phyloP scores from a whole-genome alignment of 2,888 invertebrate species.

The Drosophila lutescens region DNA sequence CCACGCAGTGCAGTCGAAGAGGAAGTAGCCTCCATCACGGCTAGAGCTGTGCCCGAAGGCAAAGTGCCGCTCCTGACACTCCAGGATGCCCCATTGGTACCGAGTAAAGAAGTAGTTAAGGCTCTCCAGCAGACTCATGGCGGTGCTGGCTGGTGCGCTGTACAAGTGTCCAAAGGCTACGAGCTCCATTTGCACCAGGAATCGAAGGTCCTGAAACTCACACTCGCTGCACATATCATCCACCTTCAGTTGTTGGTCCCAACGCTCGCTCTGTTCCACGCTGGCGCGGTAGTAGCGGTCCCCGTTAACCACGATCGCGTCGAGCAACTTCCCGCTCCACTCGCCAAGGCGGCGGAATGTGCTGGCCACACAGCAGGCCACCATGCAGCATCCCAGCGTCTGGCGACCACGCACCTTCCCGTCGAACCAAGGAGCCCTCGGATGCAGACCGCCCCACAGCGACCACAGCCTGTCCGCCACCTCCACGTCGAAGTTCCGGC shows the following conservation, averaged over 20 bases:
- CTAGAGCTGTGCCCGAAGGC: slow-evolving; percentile 85
- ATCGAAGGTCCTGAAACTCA: slow-evolving; percentile 86
- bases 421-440: slow-evolving; percentile 86
- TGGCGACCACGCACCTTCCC: slow-evolving; percentile 86
- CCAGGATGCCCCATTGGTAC: slow-evolving; percentile 85
- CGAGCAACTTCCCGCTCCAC: slow-evolving; percentile 87
- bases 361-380: slow-evolving; percentile 86
- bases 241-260: not conserved
- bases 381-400: slow-evolving; percentile 86
- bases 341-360: slow-evolving; percentile 86
- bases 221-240: slow-evolving; percentile 78
- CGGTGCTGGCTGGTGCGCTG: slow-evolving; percentile 71
- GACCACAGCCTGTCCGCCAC: slow-evolving; percentile 88
- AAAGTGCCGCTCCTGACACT: slow-evolving; percentile 85
- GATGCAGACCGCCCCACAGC: slow-evolving; percentile 88
- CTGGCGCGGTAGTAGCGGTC: slow-evolving; percentile 86
- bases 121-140: slow-evolving; percentile 87
- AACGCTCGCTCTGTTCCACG: slow-evolving; percentile 82
- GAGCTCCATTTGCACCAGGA: slow-evolving; percentile 60
- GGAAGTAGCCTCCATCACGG: slow-evolving; percentile 83
- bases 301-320: slow-evolving; percentile 87
- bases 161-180: slow-evolving; percentile 80
- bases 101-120: slow-evolving; percentile 87
- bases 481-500: slow-evolving; percentile 87
- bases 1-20: slow-evolving; percentile 87